Percentiles rank a stretch among this genome's conserved stretches.
Conservation (phyloP, 37 sponge, comb jelly and placozoan genomes). For the Spongilla lacustris region DNA sequence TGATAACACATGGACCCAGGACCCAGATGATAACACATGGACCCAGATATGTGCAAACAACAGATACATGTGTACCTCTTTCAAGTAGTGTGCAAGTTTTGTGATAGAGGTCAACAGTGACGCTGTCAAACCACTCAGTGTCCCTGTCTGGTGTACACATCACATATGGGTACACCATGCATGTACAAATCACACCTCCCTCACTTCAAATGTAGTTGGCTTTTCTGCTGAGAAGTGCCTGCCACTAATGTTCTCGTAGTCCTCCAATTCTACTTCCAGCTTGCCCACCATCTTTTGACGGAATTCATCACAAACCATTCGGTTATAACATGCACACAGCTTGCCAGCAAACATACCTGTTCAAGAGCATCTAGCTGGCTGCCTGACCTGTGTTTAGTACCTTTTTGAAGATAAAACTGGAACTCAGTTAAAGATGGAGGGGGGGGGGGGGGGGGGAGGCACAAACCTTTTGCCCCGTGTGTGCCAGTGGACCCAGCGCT, state of each 20-base stretch:
- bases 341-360: slow-evolving; percentile 5
- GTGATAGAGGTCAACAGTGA: slow-evolving; percentile 40
- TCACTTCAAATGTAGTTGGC: background rate
- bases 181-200: background rate
- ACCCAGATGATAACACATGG: no score
- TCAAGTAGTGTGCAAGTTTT: slow-evolving; percentile 43
- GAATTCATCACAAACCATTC: background rate
- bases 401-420: background rate
- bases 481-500: background rate
- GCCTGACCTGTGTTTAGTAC: background rate
- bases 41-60: background rate
- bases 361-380: slow-evolving; percentile 10
- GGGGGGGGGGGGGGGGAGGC: background rate
- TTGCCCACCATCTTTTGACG: slow-evolving; percentile 33
- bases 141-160: background rate
- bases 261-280: slow-evolving; percentile 45
- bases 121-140: slow-evolving; percentile 26
- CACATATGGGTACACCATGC: background rate
- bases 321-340: background rate
- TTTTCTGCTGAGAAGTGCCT: background rate
- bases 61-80: slow-evolving; percentile 16
- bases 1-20: no score
- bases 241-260: slow-evolving; percentile 30
- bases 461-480: background rate
- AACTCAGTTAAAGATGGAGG: background rate